Base-by-base conservation (phyloP, 2,888 invertebrate species). In the Thymelicus acteon region DNA sequence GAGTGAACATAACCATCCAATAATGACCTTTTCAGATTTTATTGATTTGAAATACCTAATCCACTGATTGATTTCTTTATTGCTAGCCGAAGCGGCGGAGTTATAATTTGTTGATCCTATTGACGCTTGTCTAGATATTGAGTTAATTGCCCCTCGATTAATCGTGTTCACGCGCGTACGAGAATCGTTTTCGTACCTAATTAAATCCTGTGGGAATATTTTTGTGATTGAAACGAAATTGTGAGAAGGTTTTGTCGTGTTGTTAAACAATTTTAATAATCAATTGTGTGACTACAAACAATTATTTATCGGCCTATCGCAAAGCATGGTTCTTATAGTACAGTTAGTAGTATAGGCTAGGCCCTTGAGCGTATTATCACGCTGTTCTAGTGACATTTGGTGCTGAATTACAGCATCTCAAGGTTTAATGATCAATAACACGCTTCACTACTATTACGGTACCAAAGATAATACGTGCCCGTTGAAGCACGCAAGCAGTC, bases 11-110 rank as follows among this genome's bases (percentile, higher is more conserved):
- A 78, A 81, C 84, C 77, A 80, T 80, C 84, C 74, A 76, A 76
- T 75, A 88, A 89, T 83, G 80, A 86, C 86, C 84, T 88, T 91
- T 91, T 88, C 85, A 86, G 86, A 89, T 92, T 93, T 93, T 93
- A 93, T 93, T 92, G 92, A 93, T 92, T 93, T 88, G 92, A 90
- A 92, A 93, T 92, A 93, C 87, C 91, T 92, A 92, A 92, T 92
- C 85, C 86, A 79, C 87, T 92, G 92, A 93, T 93, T 93, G 93
- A 93, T 93, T 93, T 92, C 92, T 92, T 93, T 93, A 93, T 92
- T 91, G 92, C 90, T 83, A 78, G 78, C 84, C 83, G 85, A 85
- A 82, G 84, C 84, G 83, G 83, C 85, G 76, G 76, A 75, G 84
- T 80, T 79, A 77, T 82, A 85, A 84, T 85, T 87, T 88, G 87